Evolutionary conservation across 2,888 invertebrate species (phyloP), one percentile per base, ranked within the genome.

Genomic region (Oxystoma pomonae): DNA sequence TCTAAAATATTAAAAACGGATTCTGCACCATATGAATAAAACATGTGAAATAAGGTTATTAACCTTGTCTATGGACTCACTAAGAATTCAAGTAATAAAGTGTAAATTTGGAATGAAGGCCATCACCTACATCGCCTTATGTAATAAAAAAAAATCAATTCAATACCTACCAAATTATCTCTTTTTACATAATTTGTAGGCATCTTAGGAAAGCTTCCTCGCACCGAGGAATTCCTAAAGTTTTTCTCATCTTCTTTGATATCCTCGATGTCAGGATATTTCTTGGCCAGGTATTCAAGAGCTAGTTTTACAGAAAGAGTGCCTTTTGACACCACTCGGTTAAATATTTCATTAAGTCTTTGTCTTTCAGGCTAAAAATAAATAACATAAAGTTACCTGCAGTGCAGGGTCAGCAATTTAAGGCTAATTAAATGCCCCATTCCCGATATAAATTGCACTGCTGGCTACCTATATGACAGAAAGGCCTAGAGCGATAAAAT

Each of bases 201-300:
- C 58, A 83, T 74, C 66, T 84, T 75, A 1, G 87, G 87, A 65
- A 87, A 83, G 68, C 85, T 84, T 52, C 86, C 86, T 61, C 81
- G 76, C 61, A 83, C 83, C 53, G 85, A 80, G 68, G 81, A 62
- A 18, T 61, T 62, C 19, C 67, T 65, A 55, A 65, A 66, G 57
- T 63, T 60, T 19, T 63, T 59, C 56, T 69, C 64, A 57, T 68
- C 66, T 55, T 66, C 61, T 5, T 62, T 57, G n/a, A 60, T 56
- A 57, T 64, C 65, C 21, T 68, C 66, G 52, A 63, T 62, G 20
- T 69, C 58, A 51, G 70, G 70, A 57, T 64, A 65, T 17, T 19
- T 57, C 17, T 65, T 21, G 55, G 63, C 62, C 16, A 70, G 57
- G 22, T 68, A 65, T 7, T 62, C 58, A 16, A 68, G 63, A 7